Percentiles rank a stretch among this genome's conserved stretches.
Conservation (phyloP, 2,888 invertebrate species). For the Drosophila subsilvestris region DNA sequence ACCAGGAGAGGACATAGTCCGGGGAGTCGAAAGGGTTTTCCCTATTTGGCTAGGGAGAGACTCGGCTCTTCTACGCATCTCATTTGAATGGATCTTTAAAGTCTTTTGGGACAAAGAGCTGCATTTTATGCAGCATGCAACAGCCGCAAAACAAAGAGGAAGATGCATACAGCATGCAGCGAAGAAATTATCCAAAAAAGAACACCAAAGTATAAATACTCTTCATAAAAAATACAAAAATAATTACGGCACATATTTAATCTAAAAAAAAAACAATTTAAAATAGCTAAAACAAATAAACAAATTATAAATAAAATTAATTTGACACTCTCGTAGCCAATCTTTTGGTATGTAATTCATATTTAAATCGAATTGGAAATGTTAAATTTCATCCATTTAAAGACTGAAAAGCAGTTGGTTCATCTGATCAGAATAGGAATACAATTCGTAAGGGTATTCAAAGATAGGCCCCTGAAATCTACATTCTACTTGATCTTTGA, state of each 20-base stretch:
- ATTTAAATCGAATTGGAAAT: no score
- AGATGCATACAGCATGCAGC: background rate
- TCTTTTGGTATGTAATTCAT: no score
- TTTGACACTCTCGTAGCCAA: no score
- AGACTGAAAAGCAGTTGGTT: no score
- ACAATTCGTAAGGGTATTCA: background rate
- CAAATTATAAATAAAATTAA: no score
- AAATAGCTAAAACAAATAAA: no score
- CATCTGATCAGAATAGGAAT: background rate
- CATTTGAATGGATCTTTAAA: slow-evolving; percentile 5
- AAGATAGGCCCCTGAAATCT: background rate
- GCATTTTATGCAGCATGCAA: slow-evolving; percentile 23
- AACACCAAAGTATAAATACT: background rate
- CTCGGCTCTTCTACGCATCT: background rate
- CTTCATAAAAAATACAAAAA: background rate
- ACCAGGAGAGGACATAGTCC: background rate
- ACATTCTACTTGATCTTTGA: background rate
- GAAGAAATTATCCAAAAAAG: background rate
- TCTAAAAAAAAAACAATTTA: no score
- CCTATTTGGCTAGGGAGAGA: slow-evolving; percentile 28
- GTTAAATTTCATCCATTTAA: no score
- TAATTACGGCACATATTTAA: background rate
- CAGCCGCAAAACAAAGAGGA: slow-evolving; percentile 17
- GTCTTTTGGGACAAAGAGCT: slow-evolving; percentile 30
- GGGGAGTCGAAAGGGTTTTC: slow-evolving; percentile 34